Evolutionary conservation across 2,113 vertebrate species (phyloP).

Genomic region (Polypterus senegalus): DNA sequence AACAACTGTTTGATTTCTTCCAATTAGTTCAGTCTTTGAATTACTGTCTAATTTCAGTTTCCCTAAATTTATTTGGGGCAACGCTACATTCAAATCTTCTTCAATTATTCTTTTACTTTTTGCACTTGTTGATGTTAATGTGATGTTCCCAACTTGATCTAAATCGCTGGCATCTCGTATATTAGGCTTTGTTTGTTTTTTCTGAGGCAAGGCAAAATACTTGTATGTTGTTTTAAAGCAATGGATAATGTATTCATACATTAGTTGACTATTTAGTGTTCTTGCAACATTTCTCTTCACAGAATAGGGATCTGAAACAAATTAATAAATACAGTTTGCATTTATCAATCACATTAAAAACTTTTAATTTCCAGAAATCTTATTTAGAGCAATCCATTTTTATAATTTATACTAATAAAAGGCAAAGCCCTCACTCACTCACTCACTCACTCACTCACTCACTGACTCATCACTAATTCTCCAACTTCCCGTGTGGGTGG

Average conservation of each 20-base stretch:
- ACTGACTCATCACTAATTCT: too few relatives aligned
- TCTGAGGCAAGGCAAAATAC: constrained; percentile 76
- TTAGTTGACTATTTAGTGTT: constrained; percentile 74
- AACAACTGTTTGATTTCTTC: not conserved
- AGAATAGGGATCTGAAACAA: constrained; percentile 71
- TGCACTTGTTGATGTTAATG: too few relatives aligned
- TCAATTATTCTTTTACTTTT: too few relatives aligned
- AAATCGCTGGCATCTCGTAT: constrained; percentile 17
- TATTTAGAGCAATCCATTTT: too few relatives aligned
- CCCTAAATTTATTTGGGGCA: too few relatives aligned
- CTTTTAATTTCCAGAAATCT: too few relatives aligned
- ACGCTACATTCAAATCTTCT: too few relatives aligned
- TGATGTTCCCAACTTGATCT: not conserved
- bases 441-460: too few relatives aligned
- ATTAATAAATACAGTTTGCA: not conserved
- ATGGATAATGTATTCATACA: constrained; percentile 79
- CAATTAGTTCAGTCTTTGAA: constrained; percentile 9
- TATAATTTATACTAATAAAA: too few relatives aligned
- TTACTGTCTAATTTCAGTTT: not conserved
- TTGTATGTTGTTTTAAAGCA: constrained; percentile 85
- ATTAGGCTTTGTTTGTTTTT: constrained; percentile 30
- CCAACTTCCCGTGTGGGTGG: too few relatives aligned
- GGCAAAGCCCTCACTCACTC: too few relatives aligned
- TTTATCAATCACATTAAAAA: too few relatives aligned
- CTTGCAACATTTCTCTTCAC: constrained; percentile 84